Conservation (phyloP, 2,888 invertebrate genomes). For the Eulithis testata region DNA sequence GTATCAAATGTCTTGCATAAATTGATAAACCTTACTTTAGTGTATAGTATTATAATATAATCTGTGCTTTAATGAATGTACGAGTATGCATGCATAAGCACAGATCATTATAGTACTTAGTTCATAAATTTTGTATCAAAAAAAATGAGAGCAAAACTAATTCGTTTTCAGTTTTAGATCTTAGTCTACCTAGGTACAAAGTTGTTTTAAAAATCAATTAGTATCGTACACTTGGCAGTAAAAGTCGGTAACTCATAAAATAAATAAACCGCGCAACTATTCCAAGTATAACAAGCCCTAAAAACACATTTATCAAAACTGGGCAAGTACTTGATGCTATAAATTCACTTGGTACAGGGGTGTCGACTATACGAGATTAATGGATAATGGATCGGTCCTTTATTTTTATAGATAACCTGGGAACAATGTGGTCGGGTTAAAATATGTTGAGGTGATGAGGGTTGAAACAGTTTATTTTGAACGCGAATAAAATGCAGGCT, state of each 20-base stretch:
- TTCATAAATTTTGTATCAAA: too few species aligned
- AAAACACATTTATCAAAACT: slow-evolving; percentile 65
- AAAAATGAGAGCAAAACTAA: too few species aligned
- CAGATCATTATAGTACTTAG: too few species aligned
- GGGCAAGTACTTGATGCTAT: slow-evolving; percentile 58
- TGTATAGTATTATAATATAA: too few species aligned
- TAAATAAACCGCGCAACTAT: slow-evolving; percentile 62
- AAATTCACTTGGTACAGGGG: slow-evolving; percentile 55
- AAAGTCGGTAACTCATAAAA: slow-evolving; percentile 51
- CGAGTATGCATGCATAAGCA: too few species aligned
- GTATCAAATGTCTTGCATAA: too few species aligned
- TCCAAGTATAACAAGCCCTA: slow-evolving; percentile 58
- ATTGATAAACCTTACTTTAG: too few species aligned
- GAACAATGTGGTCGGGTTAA: slow-evolving; percentile 34
- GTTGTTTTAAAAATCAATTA: slow-evolving; percentile 27
- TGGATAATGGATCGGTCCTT: slow-evolving; percentile 49
- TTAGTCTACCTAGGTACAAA: neutral
- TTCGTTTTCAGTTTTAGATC: too few species aligned
- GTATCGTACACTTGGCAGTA: slow-evolving; percentile 42
- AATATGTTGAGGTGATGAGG: slow-evolving; percentile 29
- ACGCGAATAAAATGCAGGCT: slow-evolving; percentile 13
- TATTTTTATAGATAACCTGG: slow-evolving; percentile 50
- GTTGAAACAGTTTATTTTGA: slow-evolving; percentile 14
- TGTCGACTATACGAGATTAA: slow-evolving; percentile 54
- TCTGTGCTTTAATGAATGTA: too few species aligned